phyloP scores from a whole-genome alignment of 2,113 vertebrate species.

The Nibea coibor region DNA sequence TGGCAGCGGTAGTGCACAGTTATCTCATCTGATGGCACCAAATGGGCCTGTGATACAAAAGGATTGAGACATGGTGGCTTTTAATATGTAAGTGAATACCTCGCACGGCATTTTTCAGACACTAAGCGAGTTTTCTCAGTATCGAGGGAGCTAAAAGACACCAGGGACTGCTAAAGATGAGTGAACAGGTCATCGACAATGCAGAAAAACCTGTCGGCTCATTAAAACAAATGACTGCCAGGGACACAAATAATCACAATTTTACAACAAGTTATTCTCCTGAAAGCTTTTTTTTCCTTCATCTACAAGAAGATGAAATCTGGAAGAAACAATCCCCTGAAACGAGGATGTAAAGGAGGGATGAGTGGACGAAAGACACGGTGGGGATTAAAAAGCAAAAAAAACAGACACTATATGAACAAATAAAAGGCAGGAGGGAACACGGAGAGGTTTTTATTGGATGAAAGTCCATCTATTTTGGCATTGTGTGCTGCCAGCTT shows the following conservation, averaged over 20 bases:
- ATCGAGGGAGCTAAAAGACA: neutral
- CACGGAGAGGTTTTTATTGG: slow-evolving; percentile 40
- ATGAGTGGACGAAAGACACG: slow-evolving; percentile 2
- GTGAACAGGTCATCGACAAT: neutral
- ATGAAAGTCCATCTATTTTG: slow-evolving; percentile 64
- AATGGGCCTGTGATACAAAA: slow-evolving; percentile 84
- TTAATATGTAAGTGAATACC: neutral
- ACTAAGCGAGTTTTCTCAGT: neutral
- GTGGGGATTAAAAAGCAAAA: slow-evolving; percentile 37
- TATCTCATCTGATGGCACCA: slow-evolving; percentile 96
- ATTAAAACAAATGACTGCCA: neutral
- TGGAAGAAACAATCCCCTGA: slow-evolving; percentile 24
- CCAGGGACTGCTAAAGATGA: neutral
- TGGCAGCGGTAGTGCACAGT: slow-evolving; percentile 88
- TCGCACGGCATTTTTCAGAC: neutral
- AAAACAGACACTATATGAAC: slow-evolving; percentile 37
- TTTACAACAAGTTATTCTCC: neutral
- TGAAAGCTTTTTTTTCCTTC: neutral
- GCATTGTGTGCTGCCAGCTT: slow-evolving; percentile 40
- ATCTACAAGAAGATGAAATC: neutral
- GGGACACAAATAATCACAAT: neutral
- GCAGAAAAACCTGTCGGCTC: neutral
- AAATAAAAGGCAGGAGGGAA: slow-evolving; percentile 52
- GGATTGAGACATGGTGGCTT: neutral
- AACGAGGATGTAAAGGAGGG: neutral